Conservation (phyloP, 2,113 vertebrate genomes). For the Menidia beryllina region DNA sequence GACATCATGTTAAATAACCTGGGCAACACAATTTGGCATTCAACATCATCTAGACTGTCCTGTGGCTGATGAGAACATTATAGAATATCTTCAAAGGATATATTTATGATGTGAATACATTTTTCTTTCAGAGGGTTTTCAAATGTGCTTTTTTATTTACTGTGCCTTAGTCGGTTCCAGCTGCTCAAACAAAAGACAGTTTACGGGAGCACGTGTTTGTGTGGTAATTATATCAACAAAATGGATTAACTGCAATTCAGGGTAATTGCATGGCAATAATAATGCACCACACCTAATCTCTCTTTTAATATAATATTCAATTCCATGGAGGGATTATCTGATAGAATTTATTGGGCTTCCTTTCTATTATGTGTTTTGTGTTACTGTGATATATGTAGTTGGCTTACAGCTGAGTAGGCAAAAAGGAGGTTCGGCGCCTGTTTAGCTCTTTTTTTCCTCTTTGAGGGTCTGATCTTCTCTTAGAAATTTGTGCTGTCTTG, state of each 20-base stretch:
- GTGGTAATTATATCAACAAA: constrained; percentile 71
- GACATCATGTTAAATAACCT: too few species aligned
- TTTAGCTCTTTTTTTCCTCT: too few species aligned
- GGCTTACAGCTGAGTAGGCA: too few species aligned
- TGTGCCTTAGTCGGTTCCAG: constrained; percentile 36
- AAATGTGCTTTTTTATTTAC: constrained; percentile 11
- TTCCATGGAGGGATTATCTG: constrained; percentile 26
- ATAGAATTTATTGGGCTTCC: constrained; percentile 8
- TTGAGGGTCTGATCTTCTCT: too few species aligned
- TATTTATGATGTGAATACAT: constrained; percentile 14
- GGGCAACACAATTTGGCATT: too few species aligned
- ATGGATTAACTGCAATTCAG: constrained; percentile 62
- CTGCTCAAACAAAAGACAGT: constrained; percentile 36
- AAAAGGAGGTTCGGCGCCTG: too few species aligned
- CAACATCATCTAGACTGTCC: too few species aligned
- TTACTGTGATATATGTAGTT: background rate
- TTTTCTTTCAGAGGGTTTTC: constrained; percentile 40
- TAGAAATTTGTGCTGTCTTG: too few species aligned
- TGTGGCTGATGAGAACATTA: too few species aligned
- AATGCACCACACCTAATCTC: constrained; percentile 53
- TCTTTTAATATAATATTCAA: constrained; percentile 41
- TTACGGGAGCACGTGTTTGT: constrained; percentile 45
- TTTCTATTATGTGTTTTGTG: background rate
- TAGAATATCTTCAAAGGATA: constrained; percentile 4
- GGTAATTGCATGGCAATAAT: constrained; percentile 41